Conservation (phyloP, 2,113 vertebrate species). For the Mungos mungo region DNA sequence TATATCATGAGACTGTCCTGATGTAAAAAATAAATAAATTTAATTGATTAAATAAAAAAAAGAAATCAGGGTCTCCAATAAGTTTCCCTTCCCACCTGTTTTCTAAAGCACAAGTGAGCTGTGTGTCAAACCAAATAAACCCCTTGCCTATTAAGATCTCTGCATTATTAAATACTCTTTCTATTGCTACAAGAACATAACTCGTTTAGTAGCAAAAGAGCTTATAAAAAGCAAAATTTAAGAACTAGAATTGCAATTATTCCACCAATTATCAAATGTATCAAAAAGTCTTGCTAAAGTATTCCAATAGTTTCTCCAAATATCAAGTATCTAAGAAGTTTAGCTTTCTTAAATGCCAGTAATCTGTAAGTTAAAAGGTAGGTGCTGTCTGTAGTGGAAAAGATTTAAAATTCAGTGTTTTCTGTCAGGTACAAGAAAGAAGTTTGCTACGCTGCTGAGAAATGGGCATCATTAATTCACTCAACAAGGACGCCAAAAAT, state of each 20-base stretch:
- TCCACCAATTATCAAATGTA: slow-evolving; percentile 1
- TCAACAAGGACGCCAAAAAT: not conserved
- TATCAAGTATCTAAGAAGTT: not conserved
- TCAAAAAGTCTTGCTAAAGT: slow-evolving; percentile 11
- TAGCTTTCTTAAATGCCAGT: slow-evolving; percentile 13
- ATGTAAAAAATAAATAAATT: not conserved
- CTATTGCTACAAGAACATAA: slow-evolving; percentile 19
- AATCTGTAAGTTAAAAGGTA: not conserved
- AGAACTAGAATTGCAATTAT: not conserved
- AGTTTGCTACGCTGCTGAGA: not conserved
- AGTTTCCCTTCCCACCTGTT: slow-evolving; percentile 6
- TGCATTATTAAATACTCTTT: not conserved
- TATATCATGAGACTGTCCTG: not conserved
- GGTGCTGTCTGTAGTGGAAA: not conserved
- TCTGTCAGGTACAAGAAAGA: not conserved
- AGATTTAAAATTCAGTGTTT: not conserved
- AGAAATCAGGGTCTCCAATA: not conserved
- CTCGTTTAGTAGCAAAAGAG: not conserved
- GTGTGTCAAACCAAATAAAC: slow-evolving; percentile 8
- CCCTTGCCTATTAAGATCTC: not conserved
- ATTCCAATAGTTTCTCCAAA: slow-evolving; percentile 23
- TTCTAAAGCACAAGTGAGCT: not conserved
- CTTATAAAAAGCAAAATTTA: slow-evolving; percentile 17
- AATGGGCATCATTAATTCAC: not conserved
- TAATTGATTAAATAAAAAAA: not conserved